These are phyloP conservation scores for Monodelphis domestica DNA, from an alignment of 2,797 vertebrate species.

Conservation along the genomic window DNA sequence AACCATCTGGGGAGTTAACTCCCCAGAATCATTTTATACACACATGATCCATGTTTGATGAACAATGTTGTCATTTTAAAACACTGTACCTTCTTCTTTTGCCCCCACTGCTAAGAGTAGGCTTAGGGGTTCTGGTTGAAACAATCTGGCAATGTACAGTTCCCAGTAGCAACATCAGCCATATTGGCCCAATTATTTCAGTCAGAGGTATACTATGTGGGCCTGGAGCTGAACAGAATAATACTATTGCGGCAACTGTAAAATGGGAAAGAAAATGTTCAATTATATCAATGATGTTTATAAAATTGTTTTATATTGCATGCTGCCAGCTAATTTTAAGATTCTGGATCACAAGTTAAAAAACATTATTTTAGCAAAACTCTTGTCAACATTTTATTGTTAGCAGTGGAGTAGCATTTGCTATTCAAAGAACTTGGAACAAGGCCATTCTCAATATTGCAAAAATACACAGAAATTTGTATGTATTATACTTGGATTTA, in stretches of 20 bases:
- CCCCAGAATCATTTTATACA: conserved; percentile 28
- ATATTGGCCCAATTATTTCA: conserved; percentile 94
- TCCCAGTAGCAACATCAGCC: conserved; percentile 97
- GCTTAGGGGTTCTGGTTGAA: conserved; percentile 96
- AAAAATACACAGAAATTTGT: background rate
- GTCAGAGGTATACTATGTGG: conserved; percentile 94
- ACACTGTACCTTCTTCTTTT: conserved; percentile 94
- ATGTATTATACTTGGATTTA: background rate
- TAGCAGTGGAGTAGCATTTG: conserved; percentile 2
- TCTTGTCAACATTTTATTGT: conserved; percentile 31
- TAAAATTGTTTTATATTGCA: conserved; percentile 46
- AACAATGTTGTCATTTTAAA: conserved; percentile 34
- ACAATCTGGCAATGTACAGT: conserved; percentile 99
- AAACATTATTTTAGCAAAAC: conserved; percentile 32
- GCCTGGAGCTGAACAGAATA: conserved; percentile 90
- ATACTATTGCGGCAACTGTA: conserved; percentile 91
- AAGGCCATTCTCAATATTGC: conserved; percentile 11
- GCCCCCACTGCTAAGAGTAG: conserved; percentile 88
- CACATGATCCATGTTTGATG: background rate
- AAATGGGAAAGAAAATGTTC: conserved; percentile 72
- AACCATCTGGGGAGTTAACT: too few relatives aligned
- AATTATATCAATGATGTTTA: conserved; percentile 46
- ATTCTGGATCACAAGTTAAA: conserved; percentile 39
- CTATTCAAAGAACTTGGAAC: conserved; percentile 22
- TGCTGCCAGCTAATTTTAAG: conserved; percentile 41